Evolutionary conservation across 1,140 invertebrate genomes (phyloP).

Genomic region (Magallana angulata): DNA sequence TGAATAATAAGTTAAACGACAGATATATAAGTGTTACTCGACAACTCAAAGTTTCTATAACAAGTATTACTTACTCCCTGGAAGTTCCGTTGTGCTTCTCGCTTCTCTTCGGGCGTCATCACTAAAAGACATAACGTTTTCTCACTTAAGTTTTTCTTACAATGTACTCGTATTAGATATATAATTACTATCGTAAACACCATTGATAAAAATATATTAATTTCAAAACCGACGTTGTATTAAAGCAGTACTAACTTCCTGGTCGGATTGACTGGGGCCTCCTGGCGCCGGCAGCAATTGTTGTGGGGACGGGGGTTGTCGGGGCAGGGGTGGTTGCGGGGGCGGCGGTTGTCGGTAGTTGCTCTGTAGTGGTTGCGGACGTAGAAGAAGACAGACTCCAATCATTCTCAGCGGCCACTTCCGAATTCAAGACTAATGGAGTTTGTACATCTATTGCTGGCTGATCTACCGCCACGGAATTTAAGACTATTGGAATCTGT

Average conservation of each 20-base stretch:
- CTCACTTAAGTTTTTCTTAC: background rate
- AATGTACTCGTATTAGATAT: too few relatives aligned
- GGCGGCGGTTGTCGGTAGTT: background rate
- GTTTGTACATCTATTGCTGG: too few relatives aligned
- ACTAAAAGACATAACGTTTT: background rate
- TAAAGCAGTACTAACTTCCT: background rate
- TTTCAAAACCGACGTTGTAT: background rate
- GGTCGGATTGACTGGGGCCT: background rate
- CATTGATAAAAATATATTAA: background rate
- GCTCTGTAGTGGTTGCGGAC: background rate
- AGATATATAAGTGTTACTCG: too few relatives aligned
- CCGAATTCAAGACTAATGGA: too few relatives aligned
- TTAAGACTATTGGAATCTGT: too few relatives aligned
- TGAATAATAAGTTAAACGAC: too few relatives aligned
- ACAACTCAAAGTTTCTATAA: too few relatives aligned
- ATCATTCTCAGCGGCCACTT: too few relatives aligned
- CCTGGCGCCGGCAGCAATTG: background rate
- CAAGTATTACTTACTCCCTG: background rate
- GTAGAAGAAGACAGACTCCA: too few relatives aligned
- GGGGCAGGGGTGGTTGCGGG: background rate
- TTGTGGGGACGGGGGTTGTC: background rate
- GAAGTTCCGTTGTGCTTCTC: background rate
- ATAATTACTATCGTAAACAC: too few relatives aligned
- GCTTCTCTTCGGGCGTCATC: conserved; percentile 17
- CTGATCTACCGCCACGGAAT: too few relatives aligned